Evolutionary conservation across 2,113 vertebrate species (phyloP), one percentile per base, ranked within the genome.

Genomic region (Daboia siamensis): DNA sequence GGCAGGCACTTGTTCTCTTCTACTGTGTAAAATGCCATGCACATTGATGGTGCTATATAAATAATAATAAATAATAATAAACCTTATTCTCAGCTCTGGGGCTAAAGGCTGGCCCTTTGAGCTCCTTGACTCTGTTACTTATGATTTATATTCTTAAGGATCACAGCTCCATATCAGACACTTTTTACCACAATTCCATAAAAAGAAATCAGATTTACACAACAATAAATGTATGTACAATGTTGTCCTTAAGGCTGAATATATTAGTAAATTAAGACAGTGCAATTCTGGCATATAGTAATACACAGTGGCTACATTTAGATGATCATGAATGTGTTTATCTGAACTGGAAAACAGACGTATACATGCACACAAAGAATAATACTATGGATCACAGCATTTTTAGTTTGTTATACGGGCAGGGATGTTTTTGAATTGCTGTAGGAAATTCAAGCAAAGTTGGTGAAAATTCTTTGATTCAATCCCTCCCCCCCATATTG

Each of bases 21-120:
- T 86, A 33, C 24, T 91, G 55, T 91, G 90, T 91, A 91, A 61
- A 61, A 91, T 91, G 90, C 84, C 90, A 51, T 91, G 55, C 90
- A 91, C 90, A 61, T 91, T 91, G 90, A 61, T 91, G 90, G 90
- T 91, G 90, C 90, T 91, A 87, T 91, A 91, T 86, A 91, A 86
- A 91, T 86, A 91, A 86, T 69, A 90, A 90, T 48, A 51, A 69
- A 54, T 74, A 86, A 87, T 61, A 86, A 86, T 87, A 86, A 91
- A 91, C 54, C 87, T 84, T 84, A 33, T 89, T 92, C 87, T 89
- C 87, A 89, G 54, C 64, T 89, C 39, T 85, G 91, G 91, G 64
- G 91, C 64, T 92, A 54, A 89, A 92, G 87, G 87, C 91, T 91
- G 91, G 91, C 86, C 59, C 56, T 91, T 91, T 54, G 86, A 89